Conservation (phyloP, 2,888 invertebrate species). For the Hypomecis punctinalis region DNA sequence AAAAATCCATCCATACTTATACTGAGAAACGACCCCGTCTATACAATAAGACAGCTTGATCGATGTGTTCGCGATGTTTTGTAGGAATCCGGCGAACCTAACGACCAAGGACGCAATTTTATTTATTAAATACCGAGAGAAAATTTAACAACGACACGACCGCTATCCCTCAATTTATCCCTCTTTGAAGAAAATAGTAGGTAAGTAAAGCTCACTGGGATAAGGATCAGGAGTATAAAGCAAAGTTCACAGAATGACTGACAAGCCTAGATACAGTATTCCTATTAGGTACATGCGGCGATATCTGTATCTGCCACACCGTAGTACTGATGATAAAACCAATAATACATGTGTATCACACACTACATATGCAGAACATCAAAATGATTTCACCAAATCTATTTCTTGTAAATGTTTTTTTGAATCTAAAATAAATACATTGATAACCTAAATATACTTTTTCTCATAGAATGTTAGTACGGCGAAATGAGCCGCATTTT, state of each 20-base stretch:
- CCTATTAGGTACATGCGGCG: too few species aligned
- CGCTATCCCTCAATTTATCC: conserved; percentile 34
- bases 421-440: too few species aligned
- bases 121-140: conserved; percentile 57
- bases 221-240: conserved; percentile 14
- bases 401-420: background rate
- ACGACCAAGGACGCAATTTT: conserved; percentile 62
- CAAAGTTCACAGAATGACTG: background rate
- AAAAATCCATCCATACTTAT: conserved; percentile 60
- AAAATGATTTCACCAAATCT: too few species aligned
- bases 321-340: background rate
- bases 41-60: conserved; percentile 76
- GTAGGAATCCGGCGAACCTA: conserved; percentile 62
- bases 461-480: too few species aligned
- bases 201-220: conserved; percentile 13
- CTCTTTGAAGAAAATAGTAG: conserved; percentile 28
- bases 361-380: too few species aligned
- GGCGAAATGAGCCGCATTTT: too few species aligned
- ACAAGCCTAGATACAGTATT: background rate
- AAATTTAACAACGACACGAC: conserved; percentile 38
- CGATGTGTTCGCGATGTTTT: conserved; percentile 73
- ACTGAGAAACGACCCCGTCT: conserved; percentile 64
- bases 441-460: too few species aligned
- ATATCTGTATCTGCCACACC: background rate
- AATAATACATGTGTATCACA: too few species aligned